A percentile compares a stretch with the other conserved stretches of the same genome.
phyloP scores from a whole-genome alignment of 2,797 vertebrate genomes.

The Lophotriccus pileatus region DNA sequence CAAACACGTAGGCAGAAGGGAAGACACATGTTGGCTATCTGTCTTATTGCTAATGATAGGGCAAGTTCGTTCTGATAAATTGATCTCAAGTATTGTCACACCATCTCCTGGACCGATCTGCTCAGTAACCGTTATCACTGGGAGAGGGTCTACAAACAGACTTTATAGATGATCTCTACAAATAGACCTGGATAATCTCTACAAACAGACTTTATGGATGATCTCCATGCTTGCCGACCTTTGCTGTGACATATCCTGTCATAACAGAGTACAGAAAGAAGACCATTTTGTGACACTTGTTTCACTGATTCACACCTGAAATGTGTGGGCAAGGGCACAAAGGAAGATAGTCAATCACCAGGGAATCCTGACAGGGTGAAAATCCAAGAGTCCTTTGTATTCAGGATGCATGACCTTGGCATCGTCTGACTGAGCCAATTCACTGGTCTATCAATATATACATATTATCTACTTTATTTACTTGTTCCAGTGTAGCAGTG shows the following conservation, averaged over 20 bases:
- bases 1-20: background rate
- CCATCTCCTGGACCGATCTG: background rate
- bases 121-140: background rate
- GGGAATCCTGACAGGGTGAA: background rate
- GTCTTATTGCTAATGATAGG: background rate
- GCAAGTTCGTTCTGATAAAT: background rate
- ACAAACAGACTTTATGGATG: background rate
- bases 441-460: background rate
- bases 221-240: background rate
- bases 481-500: background rate
- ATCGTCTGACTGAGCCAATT: background rate
- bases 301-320: background rate
- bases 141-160: background rate
- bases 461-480: background rate
- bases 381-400: background rate
- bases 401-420: background rate
- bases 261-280: background rate
- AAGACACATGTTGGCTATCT: rapidly evolving
- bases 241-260: background rate
- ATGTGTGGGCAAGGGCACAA: background rate
- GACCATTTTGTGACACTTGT: background rate
- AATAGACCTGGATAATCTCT: too few relatives aligned
- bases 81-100: background rate
- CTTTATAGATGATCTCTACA: background rate
- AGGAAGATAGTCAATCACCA: background rate